Evolutionary conservation across 2,888 invertebrate species (phyloP), one percentile per base, ranked within the genome.

Genomic region (Sminthurides aquaticus): DNA sequence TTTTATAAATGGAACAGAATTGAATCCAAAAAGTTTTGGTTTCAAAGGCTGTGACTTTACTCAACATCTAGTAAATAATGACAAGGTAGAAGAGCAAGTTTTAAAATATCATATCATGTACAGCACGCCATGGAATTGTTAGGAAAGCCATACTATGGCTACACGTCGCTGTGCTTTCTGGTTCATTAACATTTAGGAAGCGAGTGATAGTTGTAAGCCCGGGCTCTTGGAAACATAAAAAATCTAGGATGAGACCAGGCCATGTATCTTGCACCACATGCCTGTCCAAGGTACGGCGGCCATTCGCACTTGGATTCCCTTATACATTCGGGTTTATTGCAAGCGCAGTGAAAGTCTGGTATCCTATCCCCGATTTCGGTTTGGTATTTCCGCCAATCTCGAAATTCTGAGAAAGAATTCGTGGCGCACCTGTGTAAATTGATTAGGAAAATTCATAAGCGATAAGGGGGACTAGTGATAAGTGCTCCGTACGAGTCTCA

Each of bases 361-460:
- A 60, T 29, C 1, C 52, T 64, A 22, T 57, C 25, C 8, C 70
- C 49, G 52, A 71, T 67, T 29, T 73, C 73, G 18, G 69, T 69
- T 49, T 73, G 71, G 68, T 69, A 73, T 0, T 68, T 66, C 27
- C 73, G 67, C 73, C 73, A 73, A 58, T 73, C 71, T 26, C 71
- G 64, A 57, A 71, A 71, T 49, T 68, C 63, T 1, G 70, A 69
- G 63, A 71, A 73, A 1, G 58, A 70, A 1, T 57, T 49, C 11
- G 67, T 71, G 8, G 58, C 29, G 15, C 67, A 67, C 59, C 70
- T 71, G 43, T 1, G 29, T 60, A 49, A 52, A 64, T 49, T 49
- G 20, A 1, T 55, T 49, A 57, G 48, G 11, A 26, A 57, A 43
- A n/a, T 54, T 28, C 25, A 11, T 22, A 57, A 25, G 18, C 18